Base-by-base conservation (phyloP, 2,113 vertebrate genomes). In the Marmota monax region DNA sequence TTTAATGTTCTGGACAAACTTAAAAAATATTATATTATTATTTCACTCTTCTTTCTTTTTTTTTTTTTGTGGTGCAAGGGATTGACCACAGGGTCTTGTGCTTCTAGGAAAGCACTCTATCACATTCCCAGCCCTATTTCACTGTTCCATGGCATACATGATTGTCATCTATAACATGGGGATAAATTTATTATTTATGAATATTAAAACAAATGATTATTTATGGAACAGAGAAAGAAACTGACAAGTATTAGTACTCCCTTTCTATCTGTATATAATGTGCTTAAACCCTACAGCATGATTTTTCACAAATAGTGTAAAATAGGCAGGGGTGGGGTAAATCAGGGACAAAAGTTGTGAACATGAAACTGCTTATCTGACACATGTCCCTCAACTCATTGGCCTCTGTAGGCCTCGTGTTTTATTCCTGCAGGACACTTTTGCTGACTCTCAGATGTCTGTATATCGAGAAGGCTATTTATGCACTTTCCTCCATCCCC, bases 151-250 rank as follows among this genome's bases (percentile, higher is more conserved):
- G 51, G 13, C 12, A 51, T 51, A 51, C 13, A 85, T 20, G 42
- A 8, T 58, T 63, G 1, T 84, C 12, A 39, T 53, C 37, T 76
- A 13, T 69, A 80, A 67, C 27, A 69, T 76, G 34, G 37, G 82
- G 13, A 70, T 77, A 77, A 76, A 22, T 86, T 85, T 87, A 20
- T 87, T 88, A 70, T 70, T 63, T 83, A 65, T 88, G 45, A 87
- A 37, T 86, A 90, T 69, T 53, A 61, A 27, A 72, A 79, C 7
- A 78, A 87, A 51, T 37, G 4, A 34, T 70, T 95, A 27, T 56
- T 85, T 67, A 2, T 82, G 7, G n/a, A 94, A 63, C 18, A 58
- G 12, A 48, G 14, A 45, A 85, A 91, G 7, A 6, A 70, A 65
- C 20, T 77, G 61, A 92, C 73, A 77, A 89, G 12, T 65, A 80